Evolutionary conservation across 2,888 invertebrate genomes (phyloP), one percentile per base, ranked within the genome.

Genomic region (Temnothorax rugatulus): DNA sequence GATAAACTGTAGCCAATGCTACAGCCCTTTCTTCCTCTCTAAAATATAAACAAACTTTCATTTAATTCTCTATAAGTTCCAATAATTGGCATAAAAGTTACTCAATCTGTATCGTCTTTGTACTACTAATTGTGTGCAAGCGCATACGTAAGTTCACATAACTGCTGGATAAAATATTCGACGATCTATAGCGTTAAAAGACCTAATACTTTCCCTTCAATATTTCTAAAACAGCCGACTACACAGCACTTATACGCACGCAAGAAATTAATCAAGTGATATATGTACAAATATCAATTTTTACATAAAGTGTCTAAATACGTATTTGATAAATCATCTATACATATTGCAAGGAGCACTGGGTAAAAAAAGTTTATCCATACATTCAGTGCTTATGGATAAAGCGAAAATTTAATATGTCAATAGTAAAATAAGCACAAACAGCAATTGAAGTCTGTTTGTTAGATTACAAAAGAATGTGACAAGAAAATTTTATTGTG

Each of bases 271-370:
- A 82, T 83, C 77, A 87, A 83, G 34, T 21, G 15, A 4, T 29
- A 84, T 90, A 87, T 90, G 69, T 86, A 90, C 87, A 90, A 90
- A 88, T 63, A 61, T 84, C 59, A 84, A 85, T 75, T 84, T 87
- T 66, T 88, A 89, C 81, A 74, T 64, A 81, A 88, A 87, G 61
- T 85, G 85, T 77, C 82, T 52, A 38, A 52, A 52, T 61, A 71
- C 8, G 9, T 21, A 18, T 50, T 64, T 38, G 15, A 59, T 13
- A 71, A 73, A 71, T 71, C 9, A 71, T 73, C 13, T 66, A 34
- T 47, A 69, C 52, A 77, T 54, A 76, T 66, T 41, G 15, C 5
- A 47, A 69, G 13, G 13, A 15, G 21, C 57, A 71, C 18, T 38
- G 15, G 2, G 13, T 57, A 29, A 47, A 34, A n/a, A 57, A 71